A percentile compares a stretch with the other conserved stretches of the same genome.
Evolutionary conservation across 2,113 vertebrate genomes (phyloP).

Genomic region (Gadus chalcogrammus): DNA sequence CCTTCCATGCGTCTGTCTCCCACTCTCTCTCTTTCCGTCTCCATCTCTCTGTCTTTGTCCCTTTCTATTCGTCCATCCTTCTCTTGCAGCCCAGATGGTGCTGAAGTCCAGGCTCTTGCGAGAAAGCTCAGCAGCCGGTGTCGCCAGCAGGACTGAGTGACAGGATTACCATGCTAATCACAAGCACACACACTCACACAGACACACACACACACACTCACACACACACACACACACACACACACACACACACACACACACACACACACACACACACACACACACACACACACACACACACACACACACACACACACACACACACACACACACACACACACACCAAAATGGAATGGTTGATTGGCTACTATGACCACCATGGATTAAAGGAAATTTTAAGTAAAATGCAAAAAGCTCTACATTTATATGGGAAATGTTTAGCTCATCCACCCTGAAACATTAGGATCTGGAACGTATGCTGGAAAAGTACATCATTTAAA

Average conservation of each 20-base stretch:
- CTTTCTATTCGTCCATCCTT: constrained; percentile 21
- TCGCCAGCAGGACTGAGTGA: constrained; percentile 44
- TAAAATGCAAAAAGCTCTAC: too few relatives aligned
- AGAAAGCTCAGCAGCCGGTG: constrained; percentile 47
- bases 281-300: constrained; percentile 21
- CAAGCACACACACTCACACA: constrained; percentile 17
- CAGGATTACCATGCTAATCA: constrained; percentile 38
- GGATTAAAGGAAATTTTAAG: too few relatives aligned
- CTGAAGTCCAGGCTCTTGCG: constrained; percentile 27
- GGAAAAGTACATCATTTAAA: neutral
- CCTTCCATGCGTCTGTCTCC: neutral
- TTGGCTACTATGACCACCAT: too few relatives aligned
- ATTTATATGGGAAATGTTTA: too few relatives aligned
- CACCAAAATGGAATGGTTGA: too few relatives aligned
- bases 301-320: neutral
- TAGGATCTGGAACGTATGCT: neutral
- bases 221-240: neutral
- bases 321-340: too few relatives aligned
- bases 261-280: constrained; percentile 5
- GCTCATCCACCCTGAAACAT: too few relatives aligned
- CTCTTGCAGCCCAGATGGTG: constrained; percentile 62
- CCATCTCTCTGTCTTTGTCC: neutral
- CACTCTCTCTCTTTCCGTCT: too few relatives aligned
- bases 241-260: too few relatives aligned
- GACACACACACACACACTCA: too few relatives aligned